These are phyloP conservation scores for Epinephelus awoara DNA, from an alignment of 2,797 vertebrate genomes.

Conservation along the genomic window DNA sequence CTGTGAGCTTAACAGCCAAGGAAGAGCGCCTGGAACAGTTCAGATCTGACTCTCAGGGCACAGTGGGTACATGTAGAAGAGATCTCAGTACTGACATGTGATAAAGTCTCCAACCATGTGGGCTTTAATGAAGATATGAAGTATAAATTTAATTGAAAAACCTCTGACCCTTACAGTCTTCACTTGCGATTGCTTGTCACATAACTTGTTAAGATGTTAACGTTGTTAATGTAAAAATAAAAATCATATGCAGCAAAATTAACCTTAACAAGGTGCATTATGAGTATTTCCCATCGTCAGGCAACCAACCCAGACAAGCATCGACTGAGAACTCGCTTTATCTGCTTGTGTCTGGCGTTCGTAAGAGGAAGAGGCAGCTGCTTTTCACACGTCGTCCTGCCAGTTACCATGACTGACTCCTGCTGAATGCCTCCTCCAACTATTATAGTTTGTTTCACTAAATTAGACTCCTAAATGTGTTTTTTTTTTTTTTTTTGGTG, in stretches of 20 bases:
- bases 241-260: neutral
- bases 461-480: constrained; percentile 3
- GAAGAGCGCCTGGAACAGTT: neutral
- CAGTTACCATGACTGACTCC: constrained; percentile 55
- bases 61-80: neutral
- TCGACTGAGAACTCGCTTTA: neutral
- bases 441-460: constrained; percentile 52
- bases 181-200: neutral
- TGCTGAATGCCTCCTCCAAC: constrained; percentile 48
- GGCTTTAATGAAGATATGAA: neutral
- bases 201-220: neutral
- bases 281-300: neutral
- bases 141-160: no score
- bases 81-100: constrained; percentile 27
- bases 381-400: constrained; percentile 60
- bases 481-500: neutral
- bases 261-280: neutral
- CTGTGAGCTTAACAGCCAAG: constrained; percentile 11
- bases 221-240: neutral
- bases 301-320: constrained; percentile 19
- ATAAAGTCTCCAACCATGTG: constrained; percentile 1
- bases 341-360: constrained; percentile 24
- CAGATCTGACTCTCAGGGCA: constrained; percentile 30
- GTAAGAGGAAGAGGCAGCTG: constrained; percentile 38
- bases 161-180: constrained; percentile 13